phyloP scores from a whole-genome alignment of 2,888 invertebrate species.

The Mechanitis messenoides region DNA sequence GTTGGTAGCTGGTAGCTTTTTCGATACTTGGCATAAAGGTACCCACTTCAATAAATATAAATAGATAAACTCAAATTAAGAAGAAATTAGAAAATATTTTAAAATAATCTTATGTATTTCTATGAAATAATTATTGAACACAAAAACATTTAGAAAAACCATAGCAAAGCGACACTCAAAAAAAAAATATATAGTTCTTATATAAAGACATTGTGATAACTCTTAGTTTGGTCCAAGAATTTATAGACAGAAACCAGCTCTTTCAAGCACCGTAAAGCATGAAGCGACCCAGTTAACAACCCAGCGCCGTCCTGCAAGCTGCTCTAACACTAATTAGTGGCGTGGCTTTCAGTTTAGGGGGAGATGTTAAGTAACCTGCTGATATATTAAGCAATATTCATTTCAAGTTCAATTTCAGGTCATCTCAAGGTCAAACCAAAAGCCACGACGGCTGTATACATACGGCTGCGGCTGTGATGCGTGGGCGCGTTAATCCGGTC shows the following conservation, averaged over 20 bases:
- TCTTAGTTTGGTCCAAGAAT: too few species aligned
- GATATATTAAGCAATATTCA: background rate
- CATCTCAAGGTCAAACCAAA: slow-evolving; percentile 6
- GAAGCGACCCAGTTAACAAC: slow-evolving; percentile 8
- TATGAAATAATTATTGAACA: too few species aligned
- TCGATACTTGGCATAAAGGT: too few species aligned
- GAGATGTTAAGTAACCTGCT: background rate
- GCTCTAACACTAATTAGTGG: slow-evolving; percentile 6
- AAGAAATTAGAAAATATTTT: too few species aligned
- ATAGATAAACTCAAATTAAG: too few species aligned
- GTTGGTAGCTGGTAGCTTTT: too few species aligned
- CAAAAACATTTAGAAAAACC: too few species aligned
- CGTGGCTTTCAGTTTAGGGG: background rate
- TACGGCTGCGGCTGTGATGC: slow-evolving; percentile 62
- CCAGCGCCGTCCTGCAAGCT: slow-evolving; percentile 8
- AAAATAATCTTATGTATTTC: too few species aligned
- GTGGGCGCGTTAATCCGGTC: slow-evolving; percentile 73
- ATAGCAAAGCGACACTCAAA: too few species aligned
- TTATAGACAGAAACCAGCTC: background rate
- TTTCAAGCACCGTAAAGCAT: slow-evolving; percentile 6
- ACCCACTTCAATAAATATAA: too few species aligned
- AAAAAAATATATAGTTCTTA: too few species aligned
- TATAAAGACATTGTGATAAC: too few species aligned
- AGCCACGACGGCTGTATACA: slow-evolving; percentile 35
- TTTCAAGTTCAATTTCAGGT: background rate